These are phyloP conservation scores for Sanderia malayensis DNA, from an alignment of 30 jellyfish, hydroid and myxozoan genomes.

Conservation along the genomic window DNA sequence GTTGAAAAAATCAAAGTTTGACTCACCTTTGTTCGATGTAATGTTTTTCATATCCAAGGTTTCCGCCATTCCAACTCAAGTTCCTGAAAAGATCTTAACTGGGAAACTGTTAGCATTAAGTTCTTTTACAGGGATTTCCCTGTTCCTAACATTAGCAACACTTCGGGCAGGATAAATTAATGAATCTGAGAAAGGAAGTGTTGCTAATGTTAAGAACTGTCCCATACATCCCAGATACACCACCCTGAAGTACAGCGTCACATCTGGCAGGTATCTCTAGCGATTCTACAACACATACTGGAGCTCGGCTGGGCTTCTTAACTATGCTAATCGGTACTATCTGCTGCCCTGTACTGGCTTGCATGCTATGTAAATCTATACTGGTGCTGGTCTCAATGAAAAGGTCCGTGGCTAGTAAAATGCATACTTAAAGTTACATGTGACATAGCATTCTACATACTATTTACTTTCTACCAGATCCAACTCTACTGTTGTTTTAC, in stretches of 20 bases:
- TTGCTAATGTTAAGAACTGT: not conserved
- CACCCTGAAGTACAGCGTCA: slow-evolving; percentile 5
- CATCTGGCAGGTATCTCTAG: slow-evolving; percentile 39
- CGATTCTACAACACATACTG: slow-evolving; percentile 7
- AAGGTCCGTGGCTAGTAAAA: slow-evolving; percentile 31
- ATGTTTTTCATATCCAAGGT: not conserved
- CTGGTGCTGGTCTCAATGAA: slow-evolving; percentile 21
- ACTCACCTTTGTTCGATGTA: not conserved
- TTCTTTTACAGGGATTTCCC: not conserved
- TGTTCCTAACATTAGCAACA: not conserved
- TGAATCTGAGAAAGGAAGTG: too few species aligned
- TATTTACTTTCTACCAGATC: slow-evolving; percentile 21
- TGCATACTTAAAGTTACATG: slow-evolving; percentile 15
- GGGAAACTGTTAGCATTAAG: slow-evolving; percentile 11
- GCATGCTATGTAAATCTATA: slow-evolving; percentile 11
- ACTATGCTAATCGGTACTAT: slow-evolving; percentile 5
- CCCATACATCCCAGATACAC: not conserved
- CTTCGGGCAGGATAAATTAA: not conserved
- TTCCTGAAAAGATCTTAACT: slow-evolving; percentile 30
- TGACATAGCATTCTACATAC: slow-evolving; percentile 21
- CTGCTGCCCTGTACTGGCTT: slow-evolving; percentile 2
- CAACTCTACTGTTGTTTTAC: slow-evolving; percentile 34
- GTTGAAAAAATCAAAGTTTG: not conserved
- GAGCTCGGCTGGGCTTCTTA: slow-evolving; percentile 12
- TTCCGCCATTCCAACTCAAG: slow-evolving; percentile 54